Evolutionary conservation across 2,113 vertebrate genomes (phyloP), one percentile per base, ranked within the genome.

Genomic region (Sapajus apella): DNA sequence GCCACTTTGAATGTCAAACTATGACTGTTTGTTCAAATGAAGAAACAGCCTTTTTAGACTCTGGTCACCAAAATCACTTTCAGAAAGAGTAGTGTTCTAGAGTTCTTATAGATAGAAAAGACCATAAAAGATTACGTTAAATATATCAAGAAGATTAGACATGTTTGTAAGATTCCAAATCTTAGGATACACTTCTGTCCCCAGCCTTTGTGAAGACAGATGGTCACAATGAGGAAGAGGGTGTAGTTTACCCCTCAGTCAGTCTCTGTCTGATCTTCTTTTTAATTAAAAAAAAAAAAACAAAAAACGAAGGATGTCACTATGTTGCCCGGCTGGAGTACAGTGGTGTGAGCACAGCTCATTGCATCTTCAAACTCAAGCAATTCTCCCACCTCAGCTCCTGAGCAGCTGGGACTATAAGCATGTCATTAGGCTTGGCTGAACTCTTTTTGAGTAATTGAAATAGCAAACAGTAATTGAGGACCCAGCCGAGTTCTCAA

Each of bases 1-100:
- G 76, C 52, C 85, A 87, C 68, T 83, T 72, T 90, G 96, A 68
- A 90, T 80, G 96, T 97, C 84, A 94, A 90, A 94, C 66, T 45
- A 79, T 17, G 86, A 80, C 85, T 82, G 86, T 70, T 89, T 98
- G 37, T 82, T 37, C 96, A 86, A 90, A 52, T 93, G 90, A 88
- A 96, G 92, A 93, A 87, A 52, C 35, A 11, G 2, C 40, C 61
- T 50, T 43, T 93, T 95, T 88, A 92, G 80, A 58, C 10, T n/a
- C 61, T 94, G 94, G 90, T 56, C 95, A 87, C 50, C 58, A 40
- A 75, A 91, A 89, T 61, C 2, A 23, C 84, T 25, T 68, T 64
- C 72, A 95, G 10, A 91, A 94, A 96, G 12, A 97, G 12, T 73
- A 73, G 50, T 70, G 25, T 64, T 87, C 9, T 9, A 91, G 76